Evolutionary conservation across 1,140 invertebrate species (phyloP), one percentile per base, ranked within the genome.

Genomic region (Drosophila funebris): DNA sequence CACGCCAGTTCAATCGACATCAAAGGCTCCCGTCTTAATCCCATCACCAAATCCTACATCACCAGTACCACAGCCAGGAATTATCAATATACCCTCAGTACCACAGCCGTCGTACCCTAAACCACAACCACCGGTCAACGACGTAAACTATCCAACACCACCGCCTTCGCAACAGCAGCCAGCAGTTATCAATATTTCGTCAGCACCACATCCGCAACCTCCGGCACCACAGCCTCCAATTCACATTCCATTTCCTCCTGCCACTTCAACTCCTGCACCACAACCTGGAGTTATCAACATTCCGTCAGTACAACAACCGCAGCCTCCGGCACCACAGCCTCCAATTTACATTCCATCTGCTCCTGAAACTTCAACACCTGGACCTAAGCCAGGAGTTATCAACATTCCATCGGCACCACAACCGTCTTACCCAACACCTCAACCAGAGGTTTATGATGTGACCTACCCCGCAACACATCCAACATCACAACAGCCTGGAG

Each of bases 151-250:
- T 18, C 48, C 70, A 1, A 43, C 50, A n/a, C 11, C 63, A 1
- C 39, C 29, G 31, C 63, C 76, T 2, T 9, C 7, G 9, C 7
- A 4, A 31, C 7, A 6, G 9, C 7, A 8, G 5, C 29, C 50
- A 4, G 62, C 54, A 5, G 54, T 80, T 3, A 56, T 80, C 0
- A 74, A 73, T 27, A 62, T 81, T 24, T 73, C 74, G 0, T 61
- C 69, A 8, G 11, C 36, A 41, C n/a, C 29, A 7, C 58, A 18
- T 6, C 13, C 46, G 0, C 16, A 18, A 24, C 70, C 74, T n/a
- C n/a, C n/a, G n/a, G n/a, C n/a, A n/a, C n/a, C n/a, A n/a, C n/a
- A n/a, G n/a, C n/a, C n/a, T n/a, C n/a, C n/a, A n/a, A n/a, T n/a
- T n/a, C n/a, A n/a, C n/a, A n/a, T n/a, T n/a, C n/a, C n/a, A n/a